Base-by-base conservation (phyloP, 2,113 vertebrate genomes). In the Sprattus sprattus region DNA sequence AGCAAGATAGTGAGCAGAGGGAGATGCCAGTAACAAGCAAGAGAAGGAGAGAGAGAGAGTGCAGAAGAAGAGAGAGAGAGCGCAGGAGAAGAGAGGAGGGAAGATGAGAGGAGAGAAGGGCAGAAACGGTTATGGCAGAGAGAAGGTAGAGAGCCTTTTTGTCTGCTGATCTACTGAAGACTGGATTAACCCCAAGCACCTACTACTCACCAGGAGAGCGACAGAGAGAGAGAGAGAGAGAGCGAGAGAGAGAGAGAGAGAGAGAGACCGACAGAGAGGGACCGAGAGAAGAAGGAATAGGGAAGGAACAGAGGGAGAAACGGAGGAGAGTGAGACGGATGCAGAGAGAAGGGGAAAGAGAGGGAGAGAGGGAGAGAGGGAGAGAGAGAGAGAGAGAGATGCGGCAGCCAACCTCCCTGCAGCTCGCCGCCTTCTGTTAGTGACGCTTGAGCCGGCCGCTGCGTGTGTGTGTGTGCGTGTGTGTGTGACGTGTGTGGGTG, bases 371-470 rank as follows among this genome's bases (percentile, higher is more conserved):
- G n/a, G 20, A n/a, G 20, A 25, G 57, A 64, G 20, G n/a, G 57
- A 64, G 57, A 9, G 57, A n/a, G 57, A 64, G 57, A 25, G 22
- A 71, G 80, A 45, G 80, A 75, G 54, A 57, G 81, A 85, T 88
- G 87, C 82, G 81, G 44, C 13, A 11, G 85, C 84, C 52, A 28
- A 22, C 83, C 64, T 83, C 80, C 84, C 84, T 81, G 78, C 50
- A n/a, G 84, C 81, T 81, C 80, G 81, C 84, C 52, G 78, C 45
- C 85, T 85, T 85, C 54, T 81, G 44, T 83, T 87, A 32, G 46
- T 85, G 67, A 86, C 18, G 86, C 49, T 45, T 22, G 82, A 81
- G 67, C 82, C 81, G 64, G 67, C 8, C 47, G 28, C 88, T 86
- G 80, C 22, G 57, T 49, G 25, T 67, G 60, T 28, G 60, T 64